phyloP scores from a whole-genome alignment of 2,888 invertebrate genomes.

The Drosophila fungiperda region DNA sequence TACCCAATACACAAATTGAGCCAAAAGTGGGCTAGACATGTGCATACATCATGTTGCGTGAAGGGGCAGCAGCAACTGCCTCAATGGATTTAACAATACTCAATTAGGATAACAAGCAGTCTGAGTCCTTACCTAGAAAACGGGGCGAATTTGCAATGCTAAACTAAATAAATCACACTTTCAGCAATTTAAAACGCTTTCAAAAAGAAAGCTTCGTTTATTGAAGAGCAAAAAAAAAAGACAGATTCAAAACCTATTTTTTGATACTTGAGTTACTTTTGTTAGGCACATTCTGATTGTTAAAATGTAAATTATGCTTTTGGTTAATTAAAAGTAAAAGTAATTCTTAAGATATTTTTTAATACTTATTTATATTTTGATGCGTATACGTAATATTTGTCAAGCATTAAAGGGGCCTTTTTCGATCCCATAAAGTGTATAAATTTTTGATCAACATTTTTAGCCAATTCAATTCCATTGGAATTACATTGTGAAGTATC shows the following conservation, averaged over 20 bases:
- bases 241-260: neutral
- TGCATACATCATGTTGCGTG: neutral
- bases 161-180: neutral
- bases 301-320: neutral
- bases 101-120: conserved; percentile 5
- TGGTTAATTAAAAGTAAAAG: neutral
- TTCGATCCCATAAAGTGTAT: neutral
- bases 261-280: neutral
- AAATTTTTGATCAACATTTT: neutral
- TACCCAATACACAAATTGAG: neutral
- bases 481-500: neutral
- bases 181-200: neutral
- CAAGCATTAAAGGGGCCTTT: neutral
- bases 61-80: neutral
- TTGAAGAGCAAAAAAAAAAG: neutral
- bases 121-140: neutral
- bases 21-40: neutral
- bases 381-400: conserved; percentile 4
- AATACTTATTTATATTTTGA: neutral
- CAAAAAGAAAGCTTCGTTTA: neutral
- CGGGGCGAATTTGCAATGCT: neutral
- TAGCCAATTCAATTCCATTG: neutral
- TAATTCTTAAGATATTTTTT: neutral
- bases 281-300: neutral
- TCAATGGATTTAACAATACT: neutral